Base-by-base conservation (phyloP, 2,113 vertebrate species). In the Lipophrys pholis region DNA sequence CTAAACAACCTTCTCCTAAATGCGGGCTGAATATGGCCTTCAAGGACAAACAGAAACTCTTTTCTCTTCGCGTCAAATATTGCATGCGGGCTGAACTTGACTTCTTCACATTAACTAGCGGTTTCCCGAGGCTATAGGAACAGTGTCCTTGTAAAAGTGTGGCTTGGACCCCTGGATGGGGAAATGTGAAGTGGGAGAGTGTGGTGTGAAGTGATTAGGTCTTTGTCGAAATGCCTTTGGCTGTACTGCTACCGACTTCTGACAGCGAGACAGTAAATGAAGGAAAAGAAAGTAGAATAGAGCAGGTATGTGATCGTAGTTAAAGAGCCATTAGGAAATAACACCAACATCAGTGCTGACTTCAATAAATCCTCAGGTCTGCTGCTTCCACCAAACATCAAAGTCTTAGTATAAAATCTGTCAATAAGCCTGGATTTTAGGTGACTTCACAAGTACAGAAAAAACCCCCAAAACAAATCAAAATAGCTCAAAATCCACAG, bases 21-120 rank as follows among this genome's bases (percentile, higher is more conserved):
- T 43, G 36, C 40, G 66, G 69, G 48, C 48, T 46, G 50, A 60
- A 61, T 59, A 54, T 35, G 56, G 64, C 73, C 80, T 79, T 62
- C 65, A 82, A 82, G 78, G 84, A 65, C 71, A 54, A 45, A 76
- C 14, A 21, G 11, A 56, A 68, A 55, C 59, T 54, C 53, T 49
- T 80, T 65, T 70, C 50, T 72, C 76, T 58, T 61, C 14, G 15
- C 67, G 74, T 83, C 73, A 84, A 48, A 76, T 51, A 51, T 54
- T 49, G 15, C 48, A 53, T 79, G 60, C 63, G 73, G 73, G 43
- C 43, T 73, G 54, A 83, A 85, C 74, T 73, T 50, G 65, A 71
- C 76, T 73, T 57, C 62, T 76, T 69, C 72, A 83, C 78, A 81
- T 76, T 82, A 81, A 80, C 65, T 39, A 72, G 72, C 30, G 7